Conservation (phyloP, 2,113 vertebrate genomes). For the Sciurus niger region DNA sequence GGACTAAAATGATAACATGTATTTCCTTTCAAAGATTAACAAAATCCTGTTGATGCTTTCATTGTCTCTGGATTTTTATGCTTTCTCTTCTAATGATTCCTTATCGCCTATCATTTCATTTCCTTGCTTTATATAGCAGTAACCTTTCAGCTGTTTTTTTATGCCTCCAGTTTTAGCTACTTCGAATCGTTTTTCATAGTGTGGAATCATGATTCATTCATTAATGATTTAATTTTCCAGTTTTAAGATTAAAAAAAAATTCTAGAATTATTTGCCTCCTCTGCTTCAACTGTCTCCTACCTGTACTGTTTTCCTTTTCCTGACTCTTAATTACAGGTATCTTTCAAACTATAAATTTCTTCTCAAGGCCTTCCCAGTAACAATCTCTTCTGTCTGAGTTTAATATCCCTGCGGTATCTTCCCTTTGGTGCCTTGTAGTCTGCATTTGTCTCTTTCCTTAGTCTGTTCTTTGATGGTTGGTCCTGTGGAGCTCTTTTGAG, state of each 20-base stretch:
- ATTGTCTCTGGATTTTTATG: conserved; percentile 27
- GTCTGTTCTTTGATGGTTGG: neutral
- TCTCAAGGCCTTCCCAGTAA: neutral
- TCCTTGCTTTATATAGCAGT: neutral
- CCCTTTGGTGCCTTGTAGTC: neutral
- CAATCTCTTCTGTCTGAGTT: neutral
- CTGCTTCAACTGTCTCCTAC: neutral
- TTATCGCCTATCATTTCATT: neutral
- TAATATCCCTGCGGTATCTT: neutral
- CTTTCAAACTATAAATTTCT: neutral
- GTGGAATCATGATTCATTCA: neutral
- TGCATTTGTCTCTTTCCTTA: neutral
- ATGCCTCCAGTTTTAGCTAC: neutral
- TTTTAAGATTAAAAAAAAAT: neutral
- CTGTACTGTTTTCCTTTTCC: neutral
- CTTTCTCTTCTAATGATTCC: neutral
- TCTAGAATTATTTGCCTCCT: neutral
- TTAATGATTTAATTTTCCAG: neutral
- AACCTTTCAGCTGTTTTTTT: neutral
- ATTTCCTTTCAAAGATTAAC: neutral
- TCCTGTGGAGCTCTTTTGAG: too few relatives aligned
- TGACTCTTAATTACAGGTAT: neutral
- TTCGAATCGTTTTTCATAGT: neutral
- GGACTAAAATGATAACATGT: neutral
- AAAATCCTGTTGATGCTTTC: neutral